Conservation (phyloP, 2,888 invertebrate genomes). For the Papilio gigon region DNA sequence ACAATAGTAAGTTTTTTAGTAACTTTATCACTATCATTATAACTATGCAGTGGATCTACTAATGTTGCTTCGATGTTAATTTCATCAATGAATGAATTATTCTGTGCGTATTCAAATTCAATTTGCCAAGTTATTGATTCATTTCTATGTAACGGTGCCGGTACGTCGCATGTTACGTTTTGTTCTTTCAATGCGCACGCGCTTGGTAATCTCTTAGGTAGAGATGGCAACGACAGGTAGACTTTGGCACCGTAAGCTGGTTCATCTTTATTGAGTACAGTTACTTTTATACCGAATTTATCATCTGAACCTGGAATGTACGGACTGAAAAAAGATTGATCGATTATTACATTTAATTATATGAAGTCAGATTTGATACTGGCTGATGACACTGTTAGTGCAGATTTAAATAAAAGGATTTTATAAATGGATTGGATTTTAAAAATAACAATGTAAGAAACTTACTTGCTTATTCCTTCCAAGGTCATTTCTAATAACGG, state of each 20-base stretch:
- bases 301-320: slow-evolving; percentile 65
- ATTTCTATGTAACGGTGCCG: slow-evolving; percentile 62
- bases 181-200: slow-evolving; percentile 61
- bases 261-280: slow-evolving; percentile 64
- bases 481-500: slow-evolving; percentile 73
- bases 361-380: no score
- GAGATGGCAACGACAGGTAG: slow-evolving; percentile 59
- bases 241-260: slow-evolving; percentile 72
- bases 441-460: no score
- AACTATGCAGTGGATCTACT: slow-evolving; percentile 58
- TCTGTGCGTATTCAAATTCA: slow-evolving; percentile 66
- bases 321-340: slow-evolving; percentile 53
- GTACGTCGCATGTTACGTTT: slow-evolving; percentile 63
- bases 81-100: slow-evolving; percentile 50
- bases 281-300: slow-evolving; percentile 63
- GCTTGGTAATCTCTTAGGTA: slow-evolving; percentile 65
- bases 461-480: slow-evolving; percentile 62
- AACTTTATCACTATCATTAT: slow-evolving; percentile 56
- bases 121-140: slow-evolving; percentile 62
- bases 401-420: no score
- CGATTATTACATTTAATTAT: neutral
- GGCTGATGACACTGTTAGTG: no score
- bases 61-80: slow-evolving; percentile 57
- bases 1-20: slow-evolving; percentile 52
- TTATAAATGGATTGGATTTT: no score